Percentiles rank a stretch among this genome's conserved stretches.
These are phyloP conservation scores for Brachyptera risi DNA, from an alignment of 2,888 invertebrate species.

Conservation along the genomic window DNA sequence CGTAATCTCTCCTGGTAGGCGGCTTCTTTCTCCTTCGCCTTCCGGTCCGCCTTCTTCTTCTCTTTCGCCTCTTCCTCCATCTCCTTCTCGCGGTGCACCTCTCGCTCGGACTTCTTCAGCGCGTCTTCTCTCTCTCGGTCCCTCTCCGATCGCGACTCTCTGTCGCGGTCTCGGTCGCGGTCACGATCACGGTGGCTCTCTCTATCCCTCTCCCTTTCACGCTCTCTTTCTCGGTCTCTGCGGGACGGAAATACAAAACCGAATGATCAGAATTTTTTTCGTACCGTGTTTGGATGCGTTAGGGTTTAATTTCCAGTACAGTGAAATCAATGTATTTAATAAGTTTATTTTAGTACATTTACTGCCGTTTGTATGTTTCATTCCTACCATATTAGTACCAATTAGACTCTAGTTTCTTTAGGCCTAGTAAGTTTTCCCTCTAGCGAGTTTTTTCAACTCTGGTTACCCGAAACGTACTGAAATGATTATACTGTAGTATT, in stretches of 20 bases:
- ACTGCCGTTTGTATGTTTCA: too few relatives aligned
- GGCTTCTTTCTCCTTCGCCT: conserved; percentile 90
- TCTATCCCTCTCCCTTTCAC: conserved; percentile 42
- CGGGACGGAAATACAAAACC: conserved; percentile 30
- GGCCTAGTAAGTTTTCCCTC: too few relatives aligned
- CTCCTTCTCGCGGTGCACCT: conserved; percentile 59
- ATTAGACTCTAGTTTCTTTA: too few relatives aligned
- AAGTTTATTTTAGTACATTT: too few relatives aligned
- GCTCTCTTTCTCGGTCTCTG: conserved; percentile 42
- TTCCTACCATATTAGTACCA: too few relatives aligned
- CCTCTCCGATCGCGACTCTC: conserved; percentile 43
- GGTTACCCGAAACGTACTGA: too few relatives aligned
- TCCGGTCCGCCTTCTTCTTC: conserved; percentile 82
- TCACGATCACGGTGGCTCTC: conserved; percentile 42
- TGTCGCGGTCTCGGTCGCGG: conserved; percentile 38
- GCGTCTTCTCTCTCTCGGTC: conserved; percentile 49
- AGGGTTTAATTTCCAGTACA: too few relatives aligned
- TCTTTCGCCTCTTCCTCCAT: conserved; percentile 91
- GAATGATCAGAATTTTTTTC: too few relatives aligned
- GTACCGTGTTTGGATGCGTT: too few relatives aligned
- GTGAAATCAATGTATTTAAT: too few relatives aligned
- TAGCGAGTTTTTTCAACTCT: too few relatives aligned
- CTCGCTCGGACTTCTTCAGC: conserved; percentile 38
- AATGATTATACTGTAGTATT: too few relatives aligned
- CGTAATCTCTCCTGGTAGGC: conserved; percentile 74